These are phyloP conservation scores for Grapholita molesta DNA, from an alignment of 1,140 invertebrate genomes.

Conservation along the genomic window DNA sequence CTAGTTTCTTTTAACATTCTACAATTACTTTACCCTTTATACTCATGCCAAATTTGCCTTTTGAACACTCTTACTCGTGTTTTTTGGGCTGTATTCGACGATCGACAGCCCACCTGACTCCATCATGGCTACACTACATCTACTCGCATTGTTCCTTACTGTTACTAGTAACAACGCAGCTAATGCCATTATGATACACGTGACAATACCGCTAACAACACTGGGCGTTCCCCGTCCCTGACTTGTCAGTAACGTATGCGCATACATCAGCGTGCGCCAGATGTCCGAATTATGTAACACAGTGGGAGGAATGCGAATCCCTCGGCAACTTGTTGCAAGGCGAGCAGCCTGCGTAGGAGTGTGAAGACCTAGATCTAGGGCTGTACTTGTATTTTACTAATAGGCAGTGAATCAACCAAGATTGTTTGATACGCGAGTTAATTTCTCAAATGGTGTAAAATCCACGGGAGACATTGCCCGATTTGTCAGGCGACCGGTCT, in stretches of 20 bases:
- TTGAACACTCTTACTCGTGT: too few relatives aligned
- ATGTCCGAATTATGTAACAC: constrained; percentile 47
- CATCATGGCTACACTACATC: not conserved
- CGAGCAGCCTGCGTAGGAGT: not conserved
- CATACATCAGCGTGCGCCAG: constrained; percentile 42
- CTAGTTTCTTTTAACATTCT: too few relatives aligned
- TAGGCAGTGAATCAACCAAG: too few relatives aligned
- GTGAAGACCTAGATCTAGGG: not conserved
- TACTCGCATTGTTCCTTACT: too few relatives aligned
- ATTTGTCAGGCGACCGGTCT: too few relatives aligned
- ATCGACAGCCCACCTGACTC: too few relatives aligned
- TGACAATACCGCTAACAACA: not conserved
- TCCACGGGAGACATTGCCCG: too few relatives aligned
- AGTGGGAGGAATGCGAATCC: constrained; percentile 26
- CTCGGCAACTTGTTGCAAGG: constrained; percentile 15
- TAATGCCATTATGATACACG: not conserved
- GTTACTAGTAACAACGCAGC: not conserved
- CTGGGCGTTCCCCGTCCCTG: constrained; percentile 14
- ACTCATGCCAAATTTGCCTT: too few relatives aligned
- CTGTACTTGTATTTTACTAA: not conserved
- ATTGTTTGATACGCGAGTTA: too few relatives aligned
- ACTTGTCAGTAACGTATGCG: constrained; percentile 19
- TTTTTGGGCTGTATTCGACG: too few relatives aligned
- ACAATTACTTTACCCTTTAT: too few relatives aligned
- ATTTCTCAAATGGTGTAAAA: too few relatives aligned